Evolutionary conservation across 2,888 invertebrate genomes (phyloP), one percentile per base, ranked within the genome.

Genomic region (Euplagia quadripunctaria): DNA sequence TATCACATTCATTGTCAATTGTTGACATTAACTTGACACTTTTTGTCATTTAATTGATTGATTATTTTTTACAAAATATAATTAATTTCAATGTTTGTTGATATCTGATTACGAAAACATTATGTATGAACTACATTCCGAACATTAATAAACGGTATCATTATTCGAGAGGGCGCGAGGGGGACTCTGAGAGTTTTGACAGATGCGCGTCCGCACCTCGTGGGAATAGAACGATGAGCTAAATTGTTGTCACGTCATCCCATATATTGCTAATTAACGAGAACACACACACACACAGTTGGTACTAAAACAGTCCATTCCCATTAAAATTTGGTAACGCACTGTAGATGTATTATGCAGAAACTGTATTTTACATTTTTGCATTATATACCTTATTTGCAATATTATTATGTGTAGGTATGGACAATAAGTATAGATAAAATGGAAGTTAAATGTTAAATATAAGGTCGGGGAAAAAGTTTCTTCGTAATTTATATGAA

Each of bases 151-250:
- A 79, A 76, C 72, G 74, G 74, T 85, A 81, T 85, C 74, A 83
- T 68, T 74, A 79, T 76, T 78, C 70, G 71, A 74, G 65, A 61
- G 64, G 68, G 83, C 83, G 85, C 85, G 86, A 84, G 76, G 81
- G 79, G 88, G 16, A 20, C 70, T 72, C 70, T 88, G 91, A 84
- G 89, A 90, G 86, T 81, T 81, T 78, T 79, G 82, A 88, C 95
- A 94, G 94, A 94, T 95, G 94, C 91, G 88, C 82, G 20, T 72
- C 78, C 84, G 84, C 87, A 86, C 86, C 85, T 84, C 94, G 94
- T 94, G 94, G 94, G 95, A 94, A 94, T 87, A 82, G 64, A 76
- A 79, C 75, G 74, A 79, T 83, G 83, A 78, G 82, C 72, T 82
- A 88, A 91, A 90, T 90, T 90, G 88, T 80, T 84, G 81, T 81